Evolutionary conservation across 1,140 invertebrate species (phyloP), one percentile per base, ranked within the genome.

Genomic region (Atta cephalotes): DNA sequence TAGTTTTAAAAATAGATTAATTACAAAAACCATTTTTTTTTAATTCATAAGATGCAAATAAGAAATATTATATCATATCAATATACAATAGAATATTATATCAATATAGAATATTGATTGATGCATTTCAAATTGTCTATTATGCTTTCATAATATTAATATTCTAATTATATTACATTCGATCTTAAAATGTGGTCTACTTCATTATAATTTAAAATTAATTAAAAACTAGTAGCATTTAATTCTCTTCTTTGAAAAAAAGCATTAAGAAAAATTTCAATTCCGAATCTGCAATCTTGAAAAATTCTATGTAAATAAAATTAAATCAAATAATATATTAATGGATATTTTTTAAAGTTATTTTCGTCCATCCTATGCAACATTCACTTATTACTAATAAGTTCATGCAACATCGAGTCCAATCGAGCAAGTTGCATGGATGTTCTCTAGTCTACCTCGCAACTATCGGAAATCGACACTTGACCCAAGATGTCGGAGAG

Each of bases 381-480:
- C 18, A 51, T 62, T 62, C 28, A 63, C 25, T 51, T 49, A 51
- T 28, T 18, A 58, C 16, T 51, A 60, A 62, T 49, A 21, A 49
- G 18, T 62, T 51, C n/a, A 49, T 53, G 49, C 28, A 45, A 14
- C 10, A 21, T 18, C 28, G 14, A 82, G 3, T 5, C 18, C 10
- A 74, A 31, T 72, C 21, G 12, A 74, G 6, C 4, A n/a, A 45
- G 39, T 63, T 74, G 18, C 39, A 62, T 63, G n/a, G 16, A 74
- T 51, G 39, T 62, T 76, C 80, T 35, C 25, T 28, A 45, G 56
- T 49, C 56, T 74, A 84, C 18, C 39, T 45, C 39, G 56, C 25
- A 76, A 84, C 56, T 86, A 70, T 86, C 65, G 82, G 74, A 79
- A 87, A 79, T 88, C 70, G 77, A 87, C 70, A 76, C 63, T 76